Evolutionary conservation across 2,888 invertebrate genomes (phyloP), one percentile per base, ranked within the genome.

Genomic region (Oscheius sp.): DNA sequence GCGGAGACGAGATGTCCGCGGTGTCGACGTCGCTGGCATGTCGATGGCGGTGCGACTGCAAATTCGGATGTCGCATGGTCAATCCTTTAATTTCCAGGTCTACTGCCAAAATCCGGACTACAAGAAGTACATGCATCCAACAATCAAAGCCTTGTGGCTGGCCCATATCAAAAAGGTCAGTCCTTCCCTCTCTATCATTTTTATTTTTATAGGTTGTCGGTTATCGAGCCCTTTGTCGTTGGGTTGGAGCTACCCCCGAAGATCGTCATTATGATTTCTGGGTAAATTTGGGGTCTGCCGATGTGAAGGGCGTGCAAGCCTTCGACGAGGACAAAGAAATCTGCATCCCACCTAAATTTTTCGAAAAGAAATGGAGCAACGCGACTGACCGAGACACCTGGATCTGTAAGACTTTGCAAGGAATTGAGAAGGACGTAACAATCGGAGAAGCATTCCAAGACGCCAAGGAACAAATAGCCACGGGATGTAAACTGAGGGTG

Each of bases 261-360:
- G 94, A 95, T 89, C 91, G 92, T 73, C 92, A 93, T 29, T 93
- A 94, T 89, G 97, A 98, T 89, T 97, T 97, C 89, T 98, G 97
- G 97, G 93, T 96, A 6, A 96, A 96, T 86, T 90, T 98, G 64
- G 96, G 96, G 89, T 94, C 94, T 76, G 93, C 94, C 25, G 93
- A 94, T 88, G 94, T 98, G n/a, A 96, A 97, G 1, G 55, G 72
- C 7, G 13, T 63, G 2, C 7, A 21, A 59, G 58, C 45, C 12
- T n/a, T 25, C 53, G 25, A 23, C 16, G 64, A 52, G 16, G 64
- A 64, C 5, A 45, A 12, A 9, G 25, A 46, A 12, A 12, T 49
- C 49, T 49, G 18, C 23, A 49, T 61, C 16, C 63, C 71, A 13
- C 61, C 71, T 1, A 41, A 16, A 35, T 71, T 71, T 35, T 9